Conservation (phyloP, 2,888 invertebrate genomes). For the Cheilosia variabilis region DNA sequence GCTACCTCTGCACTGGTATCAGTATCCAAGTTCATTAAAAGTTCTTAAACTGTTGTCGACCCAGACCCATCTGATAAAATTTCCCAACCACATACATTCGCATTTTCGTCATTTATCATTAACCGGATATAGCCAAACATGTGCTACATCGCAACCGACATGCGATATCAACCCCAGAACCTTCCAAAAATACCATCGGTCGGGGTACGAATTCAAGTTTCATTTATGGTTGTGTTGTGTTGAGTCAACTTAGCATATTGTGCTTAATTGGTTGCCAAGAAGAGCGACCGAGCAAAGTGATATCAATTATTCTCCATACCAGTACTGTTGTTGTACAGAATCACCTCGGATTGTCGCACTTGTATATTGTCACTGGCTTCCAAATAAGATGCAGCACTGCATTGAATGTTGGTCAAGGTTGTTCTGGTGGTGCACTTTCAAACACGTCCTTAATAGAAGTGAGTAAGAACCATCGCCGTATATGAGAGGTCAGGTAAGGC, state of each 20-base stretch:
- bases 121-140: constrained; percentile 11
- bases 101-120: constrained; percentile 1
- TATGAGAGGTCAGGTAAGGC: constrained; percentile 8
- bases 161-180: background rate
- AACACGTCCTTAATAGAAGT: constrained; percentile 45
- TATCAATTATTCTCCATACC: constrained; percentile 23
- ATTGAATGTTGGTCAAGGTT: constrained; percentile 74
- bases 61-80: background rate
- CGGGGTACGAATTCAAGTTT: background rate
- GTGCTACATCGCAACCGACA: background rate
- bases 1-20: background rate
- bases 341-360: constrained; percentile 6
- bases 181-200: background rate
- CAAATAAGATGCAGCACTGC: constrained; percentile 55
- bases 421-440: constrained; percentile 17
- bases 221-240: constrained; percentile 2
- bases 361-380: constrained; percentile 56
- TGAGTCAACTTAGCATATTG: constrained; percentile 36
- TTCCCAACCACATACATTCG: background rate
- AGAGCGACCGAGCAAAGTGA: background rate
- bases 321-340: background rate
- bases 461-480: constrained; percentile 4
- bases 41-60: background rate
- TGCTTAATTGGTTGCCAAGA: constrained; percentile 39
- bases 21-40: background rate